phyloP scores from a whole-genome alignment of 2,797 vertebrate species.

The Sciurus vulgaris region DNA sequence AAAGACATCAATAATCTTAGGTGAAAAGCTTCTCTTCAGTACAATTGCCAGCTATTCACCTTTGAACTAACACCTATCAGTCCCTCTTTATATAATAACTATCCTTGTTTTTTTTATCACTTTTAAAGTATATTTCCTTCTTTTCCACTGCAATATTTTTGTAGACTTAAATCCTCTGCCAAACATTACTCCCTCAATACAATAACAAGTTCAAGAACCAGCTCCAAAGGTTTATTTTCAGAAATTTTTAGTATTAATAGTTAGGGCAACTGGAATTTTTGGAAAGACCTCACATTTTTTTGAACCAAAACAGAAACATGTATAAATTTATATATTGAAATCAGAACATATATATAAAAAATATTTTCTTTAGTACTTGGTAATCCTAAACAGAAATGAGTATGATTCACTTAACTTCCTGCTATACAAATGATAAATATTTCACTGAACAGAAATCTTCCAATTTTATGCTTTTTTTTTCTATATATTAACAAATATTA shows the following conservation, averaged over 20 bases:
- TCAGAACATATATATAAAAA: not conserved
- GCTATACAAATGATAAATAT: not conserved
- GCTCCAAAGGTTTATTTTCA: conserved; percentile 63
- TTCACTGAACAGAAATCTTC: not conserved
- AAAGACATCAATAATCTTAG: not conserved
- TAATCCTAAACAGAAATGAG: conserved; percentile 38
- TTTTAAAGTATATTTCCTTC: not conserved
- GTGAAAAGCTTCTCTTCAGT: not conserved
- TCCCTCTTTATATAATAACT: not conserved
- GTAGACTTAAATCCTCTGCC: not conserved
- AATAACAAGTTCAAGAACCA: conserved; percentile 55
- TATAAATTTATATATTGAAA: conserved; percentile 37
- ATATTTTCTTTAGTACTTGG: conserved; percentile 32
- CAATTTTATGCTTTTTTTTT: not conserved
- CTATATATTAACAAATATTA: conserved; percentile 12
- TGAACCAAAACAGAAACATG: conserved; percentile 25
- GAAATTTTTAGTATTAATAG: conserved; percentile 30
- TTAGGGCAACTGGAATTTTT: conserved; percentile 22
- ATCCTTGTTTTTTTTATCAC: not conserved
- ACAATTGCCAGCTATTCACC: not conserved
- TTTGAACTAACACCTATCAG: not conserved
- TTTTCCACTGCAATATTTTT: not conserved
- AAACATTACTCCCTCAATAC: conserved; percentile 24
- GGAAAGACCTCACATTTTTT: conserved; percentile 46
- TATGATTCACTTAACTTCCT: conserved; percentile 15